Conservation (phyloP, 2,888 invertebrate genomes). For the Meandrusa payeni region DNA sequence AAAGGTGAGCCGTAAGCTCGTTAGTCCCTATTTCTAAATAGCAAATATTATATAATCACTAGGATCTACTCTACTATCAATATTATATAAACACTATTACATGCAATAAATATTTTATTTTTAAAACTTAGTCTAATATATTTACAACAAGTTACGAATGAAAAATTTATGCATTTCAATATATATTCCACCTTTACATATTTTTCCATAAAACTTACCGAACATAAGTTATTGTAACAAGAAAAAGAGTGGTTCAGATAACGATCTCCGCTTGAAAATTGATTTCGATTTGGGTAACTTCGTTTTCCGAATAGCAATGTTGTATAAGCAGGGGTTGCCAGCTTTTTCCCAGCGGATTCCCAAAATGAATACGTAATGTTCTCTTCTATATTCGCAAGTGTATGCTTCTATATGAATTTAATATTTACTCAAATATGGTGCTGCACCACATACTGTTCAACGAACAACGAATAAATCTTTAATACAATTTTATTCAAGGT, state of each 20-base stretch:
- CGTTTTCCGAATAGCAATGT: slow-evolving; percentile 22
- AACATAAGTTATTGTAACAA: slow-evolving; percentile 4
- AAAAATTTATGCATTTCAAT: too few species aligned
- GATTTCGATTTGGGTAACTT: slow-evolving; percentile 22
- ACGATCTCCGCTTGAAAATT: slow-evolving; percentile 18
- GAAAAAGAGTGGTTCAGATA: slow-evolving; percentile 18
- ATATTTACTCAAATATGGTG: background rate
- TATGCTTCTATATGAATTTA: slow-evolving; percentile 15
- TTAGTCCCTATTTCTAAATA: too few species aligned
- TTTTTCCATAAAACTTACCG: slow-evolving; percentile 5
- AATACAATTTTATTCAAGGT: too few species aligned
- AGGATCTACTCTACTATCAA: too few species aligned
- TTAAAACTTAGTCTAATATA: too few species aligned
- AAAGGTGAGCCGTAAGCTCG: too few species aligned
- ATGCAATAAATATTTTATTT: too few species aligned
- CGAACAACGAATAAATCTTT: slow-evolving; percentile 1
- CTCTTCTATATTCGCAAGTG: slow-evolving; percentile 13
- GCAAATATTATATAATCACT: too few species aligned
- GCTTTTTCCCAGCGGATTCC: slow-evolving; percentile 18
- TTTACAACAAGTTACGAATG: too few species aligned
- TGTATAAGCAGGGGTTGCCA: slow-evolving; percentile 16
- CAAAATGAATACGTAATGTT: slow-evolving; percentile 20
- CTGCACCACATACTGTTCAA: background rate
- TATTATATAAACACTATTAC: too few species aligned
- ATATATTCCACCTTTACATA: too few species aligned